phyloP scores from a whole-genome alignment of 2,113 vertebrate species.

The Tachysurus fulvidraco region DNA sequence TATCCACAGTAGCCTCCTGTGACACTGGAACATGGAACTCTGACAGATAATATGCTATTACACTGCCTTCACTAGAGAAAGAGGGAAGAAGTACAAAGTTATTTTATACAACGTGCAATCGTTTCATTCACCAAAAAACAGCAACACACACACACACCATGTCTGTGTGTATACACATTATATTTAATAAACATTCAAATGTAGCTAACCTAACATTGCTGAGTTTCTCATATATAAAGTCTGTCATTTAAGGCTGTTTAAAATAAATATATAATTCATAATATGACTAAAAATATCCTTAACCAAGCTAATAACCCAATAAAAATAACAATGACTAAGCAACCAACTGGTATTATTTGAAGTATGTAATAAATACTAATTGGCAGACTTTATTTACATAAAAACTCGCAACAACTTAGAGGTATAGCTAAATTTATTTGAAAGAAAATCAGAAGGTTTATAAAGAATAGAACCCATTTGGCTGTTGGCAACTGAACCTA shows the following conservation, averaged over 20 bases:
- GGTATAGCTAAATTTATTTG: neutral
- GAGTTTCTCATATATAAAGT: neutral
- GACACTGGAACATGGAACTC: constrained; percentile 68
- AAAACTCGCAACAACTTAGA: neutral
- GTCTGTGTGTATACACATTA: too few species aligned
- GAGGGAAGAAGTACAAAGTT: neutral
- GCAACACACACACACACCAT: too few species aligned
- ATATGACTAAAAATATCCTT: neutral
- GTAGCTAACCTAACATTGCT: neutral
- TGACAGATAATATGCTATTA: constrained; percentile 76
- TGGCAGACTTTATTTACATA: neutral
- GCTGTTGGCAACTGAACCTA: neutral
- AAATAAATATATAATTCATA: neutral
- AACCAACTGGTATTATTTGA: neutral
- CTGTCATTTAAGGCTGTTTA: neutral
- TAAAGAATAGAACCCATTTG: neutral
- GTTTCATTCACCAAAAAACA: neutral
- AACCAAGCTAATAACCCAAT: neutral
- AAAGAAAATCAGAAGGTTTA: neutral
- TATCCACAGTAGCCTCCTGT: constrained; percentile 62
- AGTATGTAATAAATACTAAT: neutral
- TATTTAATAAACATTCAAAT: neutral
- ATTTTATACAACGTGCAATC: too few species aligned
- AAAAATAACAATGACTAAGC: neutral
- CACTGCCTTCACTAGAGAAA: constrained; percentile 71